These are phyloP conservation scores for Cheilosia vulpina DNA, from an alignment of 2,888 invertebrate genomes.

Conservation along the genomic window DNA sequence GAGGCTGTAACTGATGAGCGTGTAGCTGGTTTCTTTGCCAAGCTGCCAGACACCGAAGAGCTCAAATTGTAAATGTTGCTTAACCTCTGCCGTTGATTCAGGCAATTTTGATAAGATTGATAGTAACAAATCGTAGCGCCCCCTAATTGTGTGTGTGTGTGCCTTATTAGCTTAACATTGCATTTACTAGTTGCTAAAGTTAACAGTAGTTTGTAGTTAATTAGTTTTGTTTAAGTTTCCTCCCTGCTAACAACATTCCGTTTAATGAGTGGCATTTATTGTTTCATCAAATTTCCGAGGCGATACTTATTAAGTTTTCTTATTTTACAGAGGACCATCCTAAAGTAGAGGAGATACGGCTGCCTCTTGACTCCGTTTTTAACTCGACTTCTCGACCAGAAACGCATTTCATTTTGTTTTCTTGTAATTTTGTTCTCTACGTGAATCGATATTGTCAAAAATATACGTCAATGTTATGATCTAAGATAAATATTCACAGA, in stretches of 20 bases:
- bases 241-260: conserved; percentile 51
- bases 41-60: conserved; percentile 88
- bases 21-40: conserved; percentile 91
- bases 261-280: conserved; percentile 29
- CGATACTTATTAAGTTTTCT: conserved; percentile 36
- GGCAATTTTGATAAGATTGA: conserved; percentile 34
- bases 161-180: conserved; percentile 48
- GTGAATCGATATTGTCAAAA: not conserved
- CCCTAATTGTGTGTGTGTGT: conserved; percentile 51
- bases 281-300: not conserved
- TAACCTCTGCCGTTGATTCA: conserved; percentile 27
- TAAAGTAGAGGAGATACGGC: conserved; percentile 16
- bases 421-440: not conserved
- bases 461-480: conserved; percentile 5
- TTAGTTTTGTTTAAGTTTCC: conserved; percentile 13
- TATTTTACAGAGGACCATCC: conserved; percentile 58
- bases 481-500: conserved; percentile 31
- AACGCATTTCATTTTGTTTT: conserved; percentile 35
- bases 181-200: conserved; percentile 64
- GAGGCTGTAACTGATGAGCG: conserved; percentile 91
- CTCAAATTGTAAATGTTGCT: conserved; percentile 83
- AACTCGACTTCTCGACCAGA: conserved; percentile 37
- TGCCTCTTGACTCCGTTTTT: not conserved
- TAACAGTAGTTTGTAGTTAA: conserved; percentile 31
- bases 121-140: not conserved